phyloP scores from a whole-genome alignment of 2,113 vertebrate species.

The Archilochus colubris region DNA sequence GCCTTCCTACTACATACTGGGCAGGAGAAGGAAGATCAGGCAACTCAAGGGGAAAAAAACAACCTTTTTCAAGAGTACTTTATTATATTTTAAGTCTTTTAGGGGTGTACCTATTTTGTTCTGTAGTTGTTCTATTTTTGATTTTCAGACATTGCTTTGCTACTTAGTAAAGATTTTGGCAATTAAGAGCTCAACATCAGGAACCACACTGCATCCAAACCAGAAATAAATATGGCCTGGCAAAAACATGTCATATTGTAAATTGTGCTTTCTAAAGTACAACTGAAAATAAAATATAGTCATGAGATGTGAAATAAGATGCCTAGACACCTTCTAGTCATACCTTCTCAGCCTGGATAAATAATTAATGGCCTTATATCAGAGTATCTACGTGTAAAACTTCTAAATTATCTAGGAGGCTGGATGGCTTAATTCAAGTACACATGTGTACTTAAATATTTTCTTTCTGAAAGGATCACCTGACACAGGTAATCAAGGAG shows the following conservation, averaged over 20 bases:
- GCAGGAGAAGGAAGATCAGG: background rate
- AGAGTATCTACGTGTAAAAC: background rate
- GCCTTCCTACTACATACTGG: background rate
- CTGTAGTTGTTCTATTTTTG: background rate
- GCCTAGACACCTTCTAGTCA: background rate
- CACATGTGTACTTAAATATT: background rate
- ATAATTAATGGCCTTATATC: background rate
- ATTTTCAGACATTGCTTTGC: background rate
- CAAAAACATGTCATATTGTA: background rate
- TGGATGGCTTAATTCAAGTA: background rate
- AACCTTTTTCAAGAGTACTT: background rate
- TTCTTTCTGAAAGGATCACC: background rate
- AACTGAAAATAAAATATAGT: background rate
- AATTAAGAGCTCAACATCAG: background rate
- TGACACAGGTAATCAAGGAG: background rate
- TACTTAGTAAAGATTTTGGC: background rate
- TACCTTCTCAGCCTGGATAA: background rate
- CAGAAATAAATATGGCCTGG: background rate
- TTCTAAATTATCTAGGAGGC: background rate
- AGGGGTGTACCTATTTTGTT: background rate
- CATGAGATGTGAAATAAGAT: background rate
- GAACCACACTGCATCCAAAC: background rate
- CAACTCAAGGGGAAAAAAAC: background rate
- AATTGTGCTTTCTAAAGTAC: background rate
- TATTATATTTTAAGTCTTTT: background rate